phyloP scores from a whole-genome alignment of 2,797 vertebrate genomes.

The Sorex maritimensis region DNA sequence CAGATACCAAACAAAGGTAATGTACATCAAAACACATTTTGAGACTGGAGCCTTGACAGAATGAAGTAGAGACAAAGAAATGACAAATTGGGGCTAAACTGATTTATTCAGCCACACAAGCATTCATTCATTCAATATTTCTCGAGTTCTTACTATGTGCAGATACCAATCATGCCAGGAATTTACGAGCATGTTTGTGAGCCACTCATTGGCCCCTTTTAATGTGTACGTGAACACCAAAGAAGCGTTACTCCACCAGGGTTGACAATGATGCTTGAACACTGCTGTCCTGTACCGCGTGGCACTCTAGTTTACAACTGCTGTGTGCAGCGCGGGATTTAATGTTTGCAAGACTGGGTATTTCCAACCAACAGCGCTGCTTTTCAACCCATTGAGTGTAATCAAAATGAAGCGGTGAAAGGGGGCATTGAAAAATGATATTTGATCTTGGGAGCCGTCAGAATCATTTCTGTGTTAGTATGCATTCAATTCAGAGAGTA shows the following conservation, averaged over 20 bases:
- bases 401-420: slow-evolving; percentile 18
- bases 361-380: slow-evolving; percentile 61
- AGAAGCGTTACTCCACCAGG: slow-evolving; percentile 18
- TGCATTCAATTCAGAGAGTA: neutral
- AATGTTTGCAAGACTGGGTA: neutral
- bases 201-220: neutral
- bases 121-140: slow-evolving; percentile 48
- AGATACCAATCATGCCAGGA: neutral
- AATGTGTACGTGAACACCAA: slow-evolving; percentile 7
- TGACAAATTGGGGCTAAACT: neutral
- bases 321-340: neutral
- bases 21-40: slow-evolving; percentile 40
- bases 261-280: neutral
- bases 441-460: neutral
- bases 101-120: slow-evolving; percentile 11
- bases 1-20: neutral
- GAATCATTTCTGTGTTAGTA: neutral
- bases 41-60: slow-evolving; percentile 3
- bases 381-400: slow-evolving; percentile 32
- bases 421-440: neutral
- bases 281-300: too few relatives aligned
- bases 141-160: slow-evolving; percentile 15
- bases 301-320: neutral
- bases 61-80: neutral
- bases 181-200: slow-evolving; percentile 1